Conservation (phyloP, 1,140 invertebrate genomes). For the Bombus vancouverensis region DNA sequence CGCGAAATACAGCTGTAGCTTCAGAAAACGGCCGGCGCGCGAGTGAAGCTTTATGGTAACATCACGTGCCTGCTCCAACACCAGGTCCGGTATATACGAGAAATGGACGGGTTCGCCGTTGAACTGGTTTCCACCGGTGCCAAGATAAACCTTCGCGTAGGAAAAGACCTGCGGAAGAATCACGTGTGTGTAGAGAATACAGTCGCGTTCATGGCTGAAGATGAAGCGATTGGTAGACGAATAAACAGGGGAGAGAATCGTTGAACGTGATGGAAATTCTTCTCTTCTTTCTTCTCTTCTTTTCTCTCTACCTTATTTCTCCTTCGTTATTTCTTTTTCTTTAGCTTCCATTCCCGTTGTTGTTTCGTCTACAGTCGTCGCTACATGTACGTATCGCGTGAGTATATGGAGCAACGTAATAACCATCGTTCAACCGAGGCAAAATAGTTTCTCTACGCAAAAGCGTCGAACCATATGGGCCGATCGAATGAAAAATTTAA, state of each 20-base stretch:
- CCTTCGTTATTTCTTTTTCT: not conserved
- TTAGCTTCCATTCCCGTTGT: not conserved
- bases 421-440: not conserved
- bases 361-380: no score
- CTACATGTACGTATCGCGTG: not conserved
- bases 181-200: not conserved
- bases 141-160: constrained; percentile 88
- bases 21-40: constrained; percentile 89
- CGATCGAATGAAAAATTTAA: constrained; percentile 28
- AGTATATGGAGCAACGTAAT: constrained; percentile 14
- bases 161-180: constrained; percentile 85
- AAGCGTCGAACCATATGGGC: not conserved
- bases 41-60: constrained; percentile 92
- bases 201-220: not conserved
- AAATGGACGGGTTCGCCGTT: constrained; percentile 86
- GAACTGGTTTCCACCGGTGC: constrained; percentile 87
- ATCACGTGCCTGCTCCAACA: constrained; percentile 91
- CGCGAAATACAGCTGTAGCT: constrained; percentile 92
- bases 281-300: not conserved
- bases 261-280: constrained; percentile 31
- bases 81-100: constrained; percentile 90
- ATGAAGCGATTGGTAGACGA: constrained; percentile 6
- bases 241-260: constrained; percentile 19
- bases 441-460: not conserved
- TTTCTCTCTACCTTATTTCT: not conserved